Percentiles rank a stretch among this genome's conserved stretches.
Evolutionary conservation across 2,797 vertebrate genomes (phyloP).

Genomic region (Pelobates cultripes): DNA sequence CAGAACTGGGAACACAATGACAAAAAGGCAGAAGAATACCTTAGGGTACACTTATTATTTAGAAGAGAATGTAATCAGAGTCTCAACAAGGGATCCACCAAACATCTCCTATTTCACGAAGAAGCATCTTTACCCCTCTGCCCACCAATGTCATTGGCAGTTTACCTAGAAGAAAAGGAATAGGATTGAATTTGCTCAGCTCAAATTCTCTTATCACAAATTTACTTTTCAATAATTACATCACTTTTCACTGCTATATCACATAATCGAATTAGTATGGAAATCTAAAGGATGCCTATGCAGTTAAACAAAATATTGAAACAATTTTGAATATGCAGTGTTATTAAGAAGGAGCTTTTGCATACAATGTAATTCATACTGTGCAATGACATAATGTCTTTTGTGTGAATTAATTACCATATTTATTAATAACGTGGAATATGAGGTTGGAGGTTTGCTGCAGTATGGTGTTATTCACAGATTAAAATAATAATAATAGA

Average conservation of each 20-base stretch:
- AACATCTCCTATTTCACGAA: conserved; percentile 66
- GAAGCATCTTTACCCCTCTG: conserved; percentile 37
- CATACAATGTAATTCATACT: conserved; percentile 65
- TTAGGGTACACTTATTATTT: conserved; percentile 26
- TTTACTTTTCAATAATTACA: conserved; percentile 83
- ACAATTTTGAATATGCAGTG: conserved; percentile 56
- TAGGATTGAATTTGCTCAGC: conserved; percentile 75
- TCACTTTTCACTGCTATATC: conserved; percentile 73
- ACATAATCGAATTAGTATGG: conserved; percentile 79
- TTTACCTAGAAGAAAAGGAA: conserved; percentile 55
- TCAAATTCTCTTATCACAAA: conserved; percentile 82
- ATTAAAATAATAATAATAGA: conserved; percentile 3
- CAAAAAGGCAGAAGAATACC: conserved; percentile 6
- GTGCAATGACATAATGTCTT: conserved; percentile 74
- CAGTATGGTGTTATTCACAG: background rate
- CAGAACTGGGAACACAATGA: background rate
- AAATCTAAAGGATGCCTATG: conserved; percentile 77
- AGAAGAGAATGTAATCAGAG: conserved; percentile 62
- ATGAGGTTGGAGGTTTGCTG: conserved; percentile 68
- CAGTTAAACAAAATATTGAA: conserved; percentile 81
- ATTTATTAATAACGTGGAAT: conserved; percentile 73
- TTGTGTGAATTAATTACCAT: conserved; percentile 79
- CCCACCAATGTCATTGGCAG: conserved; percentile 63
- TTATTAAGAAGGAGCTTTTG: conserved; percentile 65
- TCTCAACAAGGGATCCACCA: conserved; percentile 37